Evolutionary conservation across 2,888 invertebrate species (phyloP), one percentile per base, ranked within the genome.

Genomic region (Listrodromus nycthemerus): DNA sequence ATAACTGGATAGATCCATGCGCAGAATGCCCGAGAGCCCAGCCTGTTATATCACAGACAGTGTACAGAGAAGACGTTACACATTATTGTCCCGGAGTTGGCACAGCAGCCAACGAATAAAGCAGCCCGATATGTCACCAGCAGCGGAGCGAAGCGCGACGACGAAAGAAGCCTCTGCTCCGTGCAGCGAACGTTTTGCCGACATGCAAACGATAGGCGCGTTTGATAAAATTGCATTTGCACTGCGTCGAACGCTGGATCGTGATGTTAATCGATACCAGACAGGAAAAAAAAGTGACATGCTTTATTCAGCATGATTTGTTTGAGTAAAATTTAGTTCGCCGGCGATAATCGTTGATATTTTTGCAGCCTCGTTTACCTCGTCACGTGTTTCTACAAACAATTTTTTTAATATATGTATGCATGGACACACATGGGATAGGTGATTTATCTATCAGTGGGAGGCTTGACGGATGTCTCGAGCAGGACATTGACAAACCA

Each of bases 1-100:
- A 45, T 67, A 67, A 76, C 76, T 67, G 76, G 76, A 67, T 76
- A 67, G 24, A 76, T 58, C 45, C 76, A 67, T 58, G 30, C 27
- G 16, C 37, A 58, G 27, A 76, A 76, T 76, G 58, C 67, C 52
- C 67, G 41, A 55, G 45, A 27, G 58, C 8, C 66, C n/a, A 16
- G 37, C 19, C 13, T 69, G 67, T 69, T 61, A 48, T 30, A 69
- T 69, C 48, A 50, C 24, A 55, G 30, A 48, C n/a, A 8, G 13
- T n/a, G 19, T 10, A 19, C 24, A 37, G 27, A 30, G 27, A 30
- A 67, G 58, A 66, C 67, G 52, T 41, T 55, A 66, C 52, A 76
- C 37, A 41, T 76, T 76, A 58, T 76, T 76, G 41, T 67, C 45
- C 58, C 58, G 58, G 27, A 58, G 45, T 77, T 77, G 69, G 61